These are phyloP conservation scores for Hemaris fuciformis DNA, from an alignment of 2,888 invertebrate species.

Conservation along the genomic window DNA sequence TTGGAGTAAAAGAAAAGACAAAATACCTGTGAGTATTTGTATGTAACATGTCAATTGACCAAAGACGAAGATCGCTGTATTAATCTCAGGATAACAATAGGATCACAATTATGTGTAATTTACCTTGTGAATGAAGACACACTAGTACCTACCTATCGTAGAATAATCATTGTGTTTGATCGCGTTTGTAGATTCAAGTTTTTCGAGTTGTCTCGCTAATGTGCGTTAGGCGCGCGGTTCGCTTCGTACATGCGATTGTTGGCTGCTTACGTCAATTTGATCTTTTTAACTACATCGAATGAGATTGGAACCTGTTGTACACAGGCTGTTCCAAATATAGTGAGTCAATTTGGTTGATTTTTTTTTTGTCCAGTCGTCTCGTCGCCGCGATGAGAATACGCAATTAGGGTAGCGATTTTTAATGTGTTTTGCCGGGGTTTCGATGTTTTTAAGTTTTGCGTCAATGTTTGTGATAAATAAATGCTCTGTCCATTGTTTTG, in stretches of 20 bases:
- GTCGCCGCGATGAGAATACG: background rate
- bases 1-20: no score
- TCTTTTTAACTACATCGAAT: background rate
- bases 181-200: background rate
- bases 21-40: no score
- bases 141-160: no score
- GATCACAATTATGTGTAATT: background rate
- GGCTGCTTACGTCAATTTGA: background rate
- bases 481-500: background rate
- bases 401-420: background rate
- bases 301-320: conserved; percentile 21
- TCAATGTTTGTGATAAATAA: background rate
- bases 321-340: conserved; percentile 35
- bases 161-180: background rate
- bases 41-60: no score
- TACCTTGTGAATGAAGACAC: background rate
- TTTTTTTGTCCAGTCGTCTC: background rate
- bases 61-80: no score
- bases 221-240: background rate
- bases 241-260: background rate
- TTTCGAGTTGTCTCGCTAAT: background rate
- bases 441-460: background rate
- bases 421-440: background rate
- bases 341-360: background rate
- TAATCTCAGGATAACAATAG: background rate